Evolutionary conservation across 2,797 vertebrate genomes (phyloP), one percentile per base, ranked within the genome.

Genomic region (Takifugu rubripes): DNA sequence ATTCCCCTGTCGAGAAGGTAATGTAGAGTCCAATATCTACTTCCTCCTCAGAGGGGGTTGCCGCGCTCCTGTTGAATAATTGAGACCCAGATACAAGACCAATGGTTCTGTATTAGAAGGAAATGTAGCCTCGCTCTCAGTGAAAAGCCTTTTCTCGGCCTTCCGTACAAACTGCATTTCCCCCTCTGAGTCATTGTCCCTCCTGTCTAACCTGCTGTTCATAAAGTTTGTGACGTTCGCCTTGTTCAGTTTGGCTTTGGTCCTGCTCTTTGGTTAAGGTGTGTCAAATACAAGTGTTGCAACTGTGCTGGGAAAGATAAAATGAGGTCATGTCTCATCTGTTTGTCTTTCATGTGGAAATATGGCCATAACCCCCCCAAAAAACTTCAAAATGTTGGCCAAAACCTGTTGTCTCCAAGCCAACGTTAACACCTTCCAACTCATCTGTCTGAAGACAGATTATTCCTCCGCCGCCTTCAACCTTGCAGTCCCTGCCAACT

Each of bases 21-120:
- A 89, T 88, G 79, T 82, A 84, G 83, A 87, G 88, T 89, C 85
- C 84, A 89, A 90, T 88, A 87, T 86, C 80, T 68, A 43, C 75
- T 74, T 72, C 81, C 74, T 76, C 68, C 81, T 81, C 78, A 54
- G 70, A 77, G 81, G 79, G 74, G 78, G 82, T 66, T 75, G 65
- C 74, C 55, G 80, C 76, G 84, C 85, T 83, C 79, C 61, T 53
- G 70, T 83, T 91, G 86, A 91, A 91, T 91, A 90, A 90, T 90
- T 89, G 85, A 91, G 86, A 83, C 80, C 78, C 67, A 86, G 81
- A 87, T 88, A 87, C 77, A 84, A 87, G 87, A 89, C 83, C 77
- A 75, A 80, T 79, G 78, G 80, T 69, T 84, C 75, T 79, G 72
- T 74, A 83, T 88, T 85, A 88, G 85, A 82, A 74, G 72, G 74